phyloP scores from a whole-genome alignment of 2,113 vertebrate genomes.

The Callithrix jacchus region DNA sequence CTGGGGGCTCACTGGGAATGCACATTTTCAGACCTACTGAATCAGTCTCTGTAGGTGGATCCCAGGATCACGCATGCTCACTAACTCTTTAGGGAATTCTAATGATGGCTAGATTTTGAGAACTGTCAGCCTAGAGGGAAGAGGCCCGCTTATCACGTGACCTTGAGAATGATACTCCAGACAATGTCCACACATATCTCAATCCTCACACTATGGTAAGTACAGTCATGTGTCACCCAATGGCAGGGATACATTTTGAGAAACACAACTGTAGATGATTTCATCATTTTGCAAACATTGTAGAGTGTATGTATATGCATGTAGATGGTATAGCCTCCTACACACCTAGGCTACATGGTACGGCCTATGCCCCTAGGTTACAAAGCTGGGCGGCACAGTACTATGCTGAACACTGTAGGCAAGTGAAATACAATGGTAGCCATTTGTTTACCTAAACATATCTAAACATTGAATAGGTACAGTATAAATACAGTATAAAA shows the following conservation, averaged over 20 bases:
- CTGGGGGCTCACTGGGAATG: not conserved
- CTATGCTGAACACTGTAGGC: not conserved
- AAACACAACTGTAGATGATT: not conserved
- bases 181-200: not conserved
- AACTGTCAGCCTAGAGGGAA: not conserved
- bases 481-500: not conserved
- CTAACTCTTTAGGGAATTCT: not conserved
- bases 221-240: not conserved
- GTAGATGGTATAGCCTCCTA: not conserved
- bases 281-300: not conserved
- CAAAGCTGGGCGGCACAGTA: not conserved
- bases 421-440: not conserved
- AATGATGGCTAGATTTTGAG: not conserved
- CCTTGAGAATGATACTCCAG: not conserved
- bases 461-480: not conserved
- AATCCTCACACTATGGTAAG: not conserved
- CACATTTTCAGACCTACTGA: not conserved
- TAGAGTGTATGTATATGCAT: not conserved
- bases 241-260: not conserved
- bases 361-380: not conserved
- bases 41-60: not conserved
- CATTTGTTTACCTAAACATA: not conserved
- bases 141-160: not conserved
- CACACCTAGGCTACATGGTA: not conserved
- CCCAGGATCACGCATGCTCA: accelerated